A percentile compares a stretch with the other conserved stretches of the same genome.
Evolutionary conservation across 1,140 invertebrate genomes (phyloP).

Genomic region (Ridgeia piscesae): DNA sequence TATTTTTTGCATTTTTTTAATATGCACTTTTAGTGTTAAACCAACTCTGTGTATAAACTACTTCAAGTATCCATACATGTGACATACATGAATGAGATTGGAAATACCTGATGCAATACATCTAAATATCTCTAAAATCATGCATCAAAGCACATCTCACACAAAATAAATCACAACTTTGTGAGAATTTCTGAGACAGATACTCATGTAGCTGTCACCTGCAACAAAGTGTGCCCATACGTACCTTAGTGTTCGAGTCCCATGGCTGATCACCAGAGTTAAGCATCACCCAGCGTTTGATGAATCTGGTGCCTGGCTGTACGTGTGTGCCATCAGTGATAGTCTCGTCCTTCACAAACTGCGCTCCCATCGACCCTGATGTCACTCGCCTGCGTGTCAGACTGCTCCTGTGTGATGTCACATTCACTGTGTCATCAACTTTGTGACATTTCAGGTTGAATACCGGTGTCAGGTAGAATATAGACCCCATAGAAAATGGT

Average conservation of each 20-base stretch:
- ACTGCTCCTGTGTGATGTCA: background rate
- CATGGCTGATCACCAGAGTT: constrained; percentile 53
- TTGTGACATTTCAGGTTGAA: too few relatives aligned
- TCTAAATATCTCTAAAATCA: too few relatives aligned
- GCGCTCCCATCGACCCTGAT: constrained; percentile 32
- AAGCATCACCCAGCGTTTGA: constrained; percentile 54
- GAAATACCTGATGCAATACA: too few relatives aligned
- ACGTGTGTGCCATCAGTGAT: constrained; percentile 49
- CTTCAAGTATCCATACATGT: too few relatives aligned
- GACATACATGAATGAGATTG: too few relatives aligned
- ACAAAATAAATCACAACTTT: background rate
- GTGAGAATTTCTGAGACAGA: background rate
- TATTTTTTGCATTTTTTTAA: too few relatives aligned
- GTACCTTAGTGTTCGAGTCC: constrained; percentile 45
- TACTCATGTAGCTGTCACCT: background rate
- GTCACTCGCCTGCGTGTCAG: background rate
- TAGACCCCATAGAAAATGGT: too few relatives aligned
- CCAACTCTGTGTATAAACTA: too few relatives aligned
- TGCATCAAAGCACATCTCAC: too few relatives aligned
- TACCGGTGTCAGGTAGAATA: too few relatives aligned
- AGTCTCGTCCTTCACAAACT: constrained; percentile 51
- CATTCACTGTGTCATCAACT: background rate
- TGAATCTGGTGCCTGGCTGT: constrained; percentile 45
- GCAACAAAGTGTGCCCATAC: background rate
- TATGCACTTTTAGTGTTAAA: too few relatives aligned